Evolutionary conservation across 2,113 vertebrate genomes (phyloP).

Genomic region (Hydropotes inermis): DNA sequence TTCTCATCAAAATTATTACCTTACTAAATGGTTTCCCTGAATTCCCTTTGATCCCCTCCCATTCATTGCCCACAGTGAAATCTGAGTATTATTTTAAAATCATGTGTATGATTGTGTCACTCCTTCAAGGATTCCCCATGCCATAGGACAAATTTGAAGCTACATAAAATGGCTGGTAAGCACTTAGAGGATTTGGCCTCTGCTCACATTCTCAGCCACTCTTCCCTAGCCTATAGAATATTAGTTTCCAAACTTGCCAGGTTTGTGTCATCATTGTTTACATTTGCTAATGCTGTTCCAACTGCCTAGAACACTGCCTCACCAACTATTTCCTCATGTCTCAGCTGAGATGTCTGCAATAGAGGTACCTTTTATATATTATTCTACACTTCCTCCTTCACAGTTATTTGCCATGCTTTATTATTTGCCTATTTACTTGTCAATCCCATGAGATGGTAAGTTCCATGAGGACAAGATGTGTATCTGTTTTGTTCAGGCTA

Average conservation of each 20-base stretch:
- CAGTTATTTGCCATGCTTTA: neutral
- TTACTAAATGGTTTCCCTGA: neutral
- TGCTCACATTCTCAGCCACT: neutral
- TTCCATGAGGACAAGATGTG: neutral
- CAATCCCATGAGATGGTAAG: neutral
- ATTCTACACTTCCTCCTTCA: neutral
- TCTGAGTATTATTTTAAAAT: conserved; percentile 19
- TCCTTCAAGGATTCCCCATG: neutral
- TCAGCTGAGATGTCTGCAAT: neutral
- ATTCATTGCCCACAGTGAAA: neutral
- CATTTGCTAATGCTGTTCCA: neutral
- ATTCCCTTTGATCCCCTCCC: neutral
- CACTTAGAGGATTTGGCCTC: neutral
- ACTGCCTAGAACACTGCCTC: neutral
- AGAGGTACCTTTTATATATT: neutral
- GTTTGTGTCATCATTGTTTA: neutral
- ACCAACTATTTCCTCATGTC: neutral
- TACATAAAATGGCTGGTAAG: neutral
- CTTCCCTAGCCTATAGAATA: neutral
- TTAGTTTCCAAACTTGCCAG: neutral
- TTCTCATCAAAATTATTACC: neutral
- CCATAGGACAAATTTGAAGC: neutral
- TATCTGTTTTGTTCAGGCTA: neutral
- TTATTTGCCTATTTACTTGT: neutral
- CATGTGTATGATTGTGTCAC: neutral